These are phyloP conservation scores for Nyctalus aviator DNA, from an alignment of 2,797 vertebrate genomes.

Conservation along the genomic window DNA sequence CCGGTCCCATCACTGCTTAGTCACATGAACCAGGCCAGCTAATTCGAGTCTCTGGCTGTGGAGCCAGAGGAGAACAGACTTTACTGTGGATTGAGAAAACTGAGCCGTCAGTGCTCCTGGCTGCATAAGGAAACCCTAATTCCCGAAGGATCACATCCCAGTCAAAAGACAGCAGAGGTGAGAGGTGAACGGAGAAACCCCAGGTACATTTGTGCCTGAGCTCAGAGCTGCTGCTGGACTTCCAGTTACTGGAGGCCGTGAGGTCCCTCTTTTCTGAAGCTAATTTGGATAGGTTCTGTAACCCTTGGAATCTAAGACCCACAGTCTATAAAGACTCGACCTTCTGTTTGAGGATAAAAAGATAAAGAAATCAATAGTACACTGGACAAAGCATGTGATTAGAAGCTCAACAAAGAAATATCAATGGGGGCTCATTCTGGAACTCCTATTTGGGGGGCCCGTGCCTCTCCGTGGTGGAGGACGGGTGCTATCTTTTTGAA, in stretches of 20 bases:
- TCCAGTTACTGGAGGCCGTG: neutral
- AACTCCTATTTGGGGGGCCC: neutral
- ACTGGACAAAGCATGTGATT: neutral
- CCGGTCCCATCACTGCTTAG: neutral
- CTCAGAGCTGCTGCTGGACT: neutral
- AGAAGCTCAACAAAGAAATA: neutral
- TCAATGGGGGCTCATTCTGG: neutral
- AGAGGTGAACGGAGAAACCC: neutral
- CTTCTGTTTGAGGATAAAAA: neutral
- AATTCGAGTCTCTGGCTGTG: neutral
- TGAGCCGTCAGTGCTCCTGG: neutral
- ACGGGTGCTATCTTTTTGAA: neutral
- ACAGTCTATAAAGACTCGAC: neutral
- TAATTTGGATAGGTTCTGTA: neutral
- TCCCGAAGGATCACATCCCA: neutral
- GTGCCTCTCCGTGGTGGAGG: neutral
- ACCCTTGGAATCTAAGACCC: neutral
- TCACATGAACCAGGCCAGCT: neutral
- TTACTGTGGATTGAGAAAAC: neutral
- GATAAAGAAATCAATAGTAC: neutral
- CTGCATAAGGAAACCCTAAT: neutral
- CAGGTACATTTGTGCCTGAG: neutral
- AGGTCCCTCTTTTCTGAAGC: neutral
- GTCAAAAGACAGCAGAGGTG: neutral
- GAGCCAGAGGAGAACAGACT: neutral